These are phyloP conservation scores for Sturnus vulgaris DNA, from an alignment of 2,113 vertebrate genomes.

Conservation along the genomic window DNA sequence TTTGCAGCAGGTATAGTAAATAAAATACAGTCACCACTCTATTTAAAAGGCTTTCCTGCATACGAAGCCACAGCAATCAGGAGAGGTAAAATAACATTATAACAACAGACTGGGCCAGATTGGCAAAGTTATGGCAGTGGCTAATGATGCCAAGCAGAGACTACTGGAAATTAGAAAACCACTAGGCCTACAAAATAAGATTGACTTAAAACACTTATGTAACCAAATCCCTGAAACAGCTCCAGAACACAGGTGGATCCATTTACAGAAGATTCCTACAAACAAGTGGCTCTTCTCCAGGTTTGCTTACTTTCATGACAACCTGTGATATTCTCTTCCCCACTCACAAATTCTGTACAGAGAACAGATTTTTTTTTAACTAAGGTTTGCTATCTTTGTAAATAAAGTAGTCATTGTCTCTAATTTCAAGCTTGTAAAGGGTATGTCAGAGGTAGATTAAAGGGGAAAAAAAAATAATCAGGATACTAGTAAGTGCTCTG, in stretches of 20 bases:
- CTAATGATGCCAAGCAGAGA: background rate
- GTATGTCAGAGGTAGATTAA: background rate
- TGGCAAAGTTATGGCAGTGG: background rate
- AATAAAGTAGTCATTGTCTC: background rate
- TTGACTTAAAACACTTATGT: background rate
- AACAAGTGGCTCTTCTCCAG: background rate
- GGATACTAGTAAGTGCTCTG: background rate
- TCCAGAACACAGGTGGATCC: accelerated
- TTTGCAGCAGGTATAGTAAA: background rate
- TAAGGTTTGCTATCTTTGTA: background rate
- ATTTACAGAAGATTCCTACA: background rate
- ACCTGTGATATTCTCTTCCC: background rate
- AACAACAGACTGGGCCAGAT: background rate
- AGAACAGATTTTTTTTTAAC: background rate
- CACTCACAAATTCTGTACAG: background rate
- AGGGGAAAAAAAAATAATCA: background rate
- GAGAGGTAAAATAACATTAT: background rate
- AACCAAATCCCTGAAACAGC: background rate
- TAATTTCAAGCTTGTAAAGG: background rate
- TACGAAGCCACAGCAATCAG: background rate
- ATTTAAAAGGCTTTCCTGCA: conserved; percentile 5
- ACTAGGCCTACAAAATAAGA: background rate
- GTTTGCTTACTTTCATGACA: background rate
- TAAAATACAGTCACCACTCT: background rate
- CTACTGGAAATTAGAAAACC: background rate